A percentile compares a stretch with the other conserved stretches of the same genome.
Evolutionary conservation across 2,888 invertebrate species (phyloP).

Genomic region (Diachrysia chrysitis): DNA sequence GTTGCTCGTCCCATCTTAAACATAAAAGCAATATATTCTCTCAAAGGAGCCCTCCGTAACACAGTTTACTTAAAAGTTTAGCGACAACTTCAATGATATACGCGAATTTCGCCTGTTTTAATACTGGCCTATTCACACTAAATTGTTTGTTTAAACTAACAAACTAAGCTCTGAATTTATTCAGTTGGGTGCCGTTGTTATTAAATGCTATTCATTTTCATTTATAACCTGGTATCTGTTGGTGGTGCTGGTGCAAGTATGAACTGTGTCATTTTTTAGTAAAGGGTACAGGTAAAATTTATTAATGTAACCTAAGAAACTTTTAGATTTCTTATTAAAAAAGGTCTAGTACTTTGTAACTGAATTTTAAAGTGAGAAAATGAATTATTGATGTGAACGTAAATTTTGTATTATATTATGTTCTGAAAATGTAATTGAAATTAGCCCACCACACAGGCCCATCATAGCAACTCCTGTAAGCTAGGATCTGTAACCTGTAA

Average conservation of each 20-base stretch:
- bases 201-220: slow-evolving; percentile 38
- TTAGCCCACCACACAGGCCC: too few species aligned
- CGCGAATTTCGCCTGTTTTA: neutral
- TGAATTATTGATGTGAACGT: too few species aligned
- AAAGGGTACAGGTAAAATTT: neutral
- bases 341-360: too few species aligned
- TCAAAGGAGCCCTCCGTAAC: slow-evolving; percentile 11
- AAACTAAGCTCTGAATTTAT: slow-evolving; percentile 44
- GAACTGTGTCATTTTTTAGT: neutral
- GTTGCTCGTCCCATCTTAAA: neutral
- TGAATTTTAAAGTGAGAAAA: too few species aligned
- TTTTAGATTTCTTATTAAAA: too few species aligned
- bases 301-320: too few species aligned
- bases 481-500: too few species aligned
- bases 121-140: slow-evolving; percentile 12
- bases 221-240: slow-evolving; percentile 21
- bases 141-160: slow-evolving; percentile 37
- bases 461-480: too few species aligned
- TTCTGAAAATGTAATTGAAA: too few species aligned
- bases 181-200: slow-evolving; percentile 23
- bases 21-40: slow-evolving; percentile 8
- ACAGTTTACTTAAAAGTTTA: slow-evolving; percentile 45
- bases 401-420: too few species aligned
- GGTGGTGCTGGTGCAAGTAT: too few species aligned
- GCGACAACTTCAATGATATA: slow-evolving; percentile 38